Conservation (phyloP, 2,113 vertebrate genomes). For the Sphyrna mokarran region DNA sequence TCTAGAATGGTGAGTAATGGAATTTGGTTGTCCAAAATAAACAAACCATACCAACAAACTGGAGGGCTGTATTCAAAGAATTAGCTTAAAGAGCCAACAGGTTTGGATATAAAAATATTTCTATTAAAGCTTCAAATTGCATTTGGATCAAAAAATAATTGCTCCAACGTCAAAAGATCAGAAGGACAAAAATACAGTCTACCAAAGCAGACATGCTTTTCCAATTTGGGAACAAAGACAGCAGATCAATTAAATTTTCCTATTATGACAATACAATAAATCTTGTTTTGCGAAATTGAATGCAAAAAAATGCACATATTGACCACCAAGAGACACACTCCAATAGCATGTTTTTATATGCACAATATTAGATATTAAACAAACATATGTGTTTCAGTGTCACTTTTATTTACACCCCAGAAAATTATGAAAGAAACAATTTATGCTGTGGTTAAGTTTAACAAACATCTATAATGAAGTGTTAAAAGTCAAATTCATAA, state of each 20-base stretch:
- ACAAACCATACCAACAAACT: neutral
- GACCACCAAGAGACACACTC: neutral
- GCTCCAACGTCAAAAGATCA: neutral
- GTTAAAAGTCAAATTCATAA: neutral
- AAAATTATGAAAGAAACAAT: neutral
- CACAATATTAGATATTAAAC: neutral
- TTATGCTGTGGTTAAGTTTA: neutral
- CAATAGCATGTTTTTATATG: neutral
- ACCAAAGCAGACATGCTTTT: neutral
- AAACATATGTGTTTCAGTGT: neutral
- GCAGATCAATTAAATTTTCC: neutral
- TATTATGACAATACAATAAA: neutral
- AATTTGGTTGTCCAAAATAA: neutral
- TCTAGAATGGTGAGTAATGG: neutral
- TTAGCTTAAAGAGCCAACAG: neutral
- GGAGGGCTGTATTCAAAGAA: neutral
- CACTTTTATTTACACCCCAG: neutral
- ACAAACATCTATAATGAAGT: neutral
- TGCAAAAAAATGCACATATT: neutral
- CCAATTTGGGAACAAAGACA: neutral
- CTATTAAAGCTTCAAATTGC: neutral
- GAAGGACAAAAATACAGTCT: neutral
- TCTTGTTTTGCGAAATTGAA: neutral
- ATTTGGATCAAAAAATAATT: neutral
- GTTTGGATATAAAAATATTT: neutral